Base-by-base conservation (phyloP, 2,113 vertebrate genomes). In the Ariopsis seemanni region DNA sequence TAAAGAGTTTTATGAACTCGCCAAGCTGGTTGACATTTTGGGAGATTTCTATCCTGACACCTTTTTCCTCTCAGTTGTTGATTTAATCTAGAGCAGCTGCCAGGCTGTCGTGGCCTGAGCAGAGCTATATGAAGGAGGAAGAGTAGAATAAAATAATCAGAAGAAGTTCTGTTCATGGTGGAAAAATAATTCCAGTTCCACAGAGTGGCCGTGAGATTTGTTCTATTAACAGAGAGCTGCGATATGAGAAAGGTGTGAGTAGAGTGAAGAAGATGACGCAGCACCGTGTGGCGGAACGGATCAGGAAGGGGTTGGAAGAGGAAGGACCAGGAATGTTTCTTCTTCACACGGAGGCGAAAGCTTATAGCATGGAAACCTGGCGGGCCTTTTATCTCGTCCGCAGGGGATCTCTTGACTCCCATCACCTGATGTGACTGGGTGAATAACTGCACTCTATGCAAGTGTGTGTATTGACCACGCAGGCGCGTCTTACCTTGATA, bases 401-500 rank as follows among this genome's bases (percentile, higher is more conserved):
- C 77, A 84, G 53, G 58, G 58, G 48, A 63, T 65, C 86, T 81
- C 25, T 85, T 85, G 69, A 83, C 67, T 85, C 27, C 71, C 55
- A 75, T 87, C 82, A 89, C 85, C 75, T 84, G 85, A 87, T 25
- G 34, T 30, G 79, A 30, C 65, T 48, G 42, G 22, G 30, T 48
- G 78, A 82, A 72, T 74, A 55, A 63, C 14, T 71, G 65, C 63
- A 88, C 63, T 69, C 72, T 84, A 52, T 17, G 81, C 52, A 82
- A 74, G 77, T 79, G 55, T 81, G 27, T 81, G 78, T 58, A 3
- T 58, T 12, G 10, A 25, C 22, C 18, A 27, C 20, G 11, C 30
- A 18, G 20, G 78, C 25, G 4, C 34, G 34, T 77, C 78, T 95
- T 95, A 97, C 97, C 97, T 96, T 91, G 97, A 97, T 92, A 97